Evolutionary conservation across 2,888 invertebrate genomes (phyloP).

Genomic region (Branchellion lobata): DNA sequence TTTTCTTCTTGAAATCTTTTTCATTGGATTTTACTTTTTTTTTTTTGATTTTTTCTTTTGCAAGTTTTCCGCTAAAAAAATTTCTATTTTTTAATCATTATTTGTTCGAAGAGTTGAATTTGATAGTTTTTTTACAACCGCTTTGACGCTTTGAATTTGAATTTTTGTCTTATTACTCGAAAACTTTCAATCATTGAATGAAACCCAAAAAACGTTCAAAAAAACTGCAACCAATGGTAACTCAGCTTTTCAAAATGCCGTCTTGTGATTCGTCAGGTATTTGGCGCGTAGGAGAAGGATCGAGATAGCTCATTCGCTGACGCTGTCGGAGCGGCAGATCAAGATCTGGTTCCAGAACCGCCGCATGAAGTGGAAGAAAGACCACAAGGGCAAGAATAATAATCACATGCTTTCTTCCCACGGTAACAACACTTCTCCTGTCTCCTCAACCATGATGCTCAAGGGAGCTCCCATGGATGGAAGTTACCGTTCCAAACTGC

Average conservation of each 20-base stretch:
- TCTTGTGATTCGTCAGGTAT: slow-evolving; percentile 26
- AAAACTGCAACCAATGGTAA: neutral
- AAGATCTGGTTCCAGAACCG: slow-evolving; percentile 41
- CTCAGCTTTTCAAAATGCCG: neutral
- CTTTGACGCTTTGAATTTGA: neutral
- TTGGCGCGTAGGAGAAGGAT: slow-evolving; percentile 39
- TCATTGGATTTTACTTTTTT: too few relatives aligned
- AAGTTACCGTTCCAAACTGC: slow-evolving; percentile 21
- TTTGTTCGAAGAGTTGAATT: too few relatives aligned
- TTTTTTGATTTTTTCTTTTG: too few relatives aligned
- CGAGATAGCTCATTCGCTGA: slow-evolving; percentile 43
- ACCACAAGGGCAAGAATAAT: slow-evolving; percentile 36
- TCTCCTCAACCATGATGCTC: slow-evolving; percentile 37
- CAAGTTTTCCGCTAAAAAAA: too few relatives aligned
- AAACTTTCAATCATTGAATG: neutral
- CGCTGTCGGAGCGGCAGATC: slow-evolving; percentile 41
- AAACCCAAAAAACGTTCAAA: neutral
- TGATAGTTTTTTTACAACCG: too few relatives aligned
- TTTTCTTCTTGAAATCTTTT: too few relatives aligned
- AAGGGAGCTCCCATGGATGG: slow-evolving; percentile 7
- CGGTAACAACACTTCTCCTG: slow-evolving; percentile 10
- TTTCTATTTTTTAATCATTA: too few relatives aligned
- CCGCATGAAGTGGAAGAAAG: slow-evolving; percentile 42
- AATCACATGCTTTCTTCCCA: slow-evolving; percentile 12
- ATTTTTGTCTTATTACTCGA: neutral